Evolutionary conservation across 2,888 invertebrate species (phyloP), one percentile per base, ranked within the genome.

Genomic region (Polyommatus iphigenia): DNA sequence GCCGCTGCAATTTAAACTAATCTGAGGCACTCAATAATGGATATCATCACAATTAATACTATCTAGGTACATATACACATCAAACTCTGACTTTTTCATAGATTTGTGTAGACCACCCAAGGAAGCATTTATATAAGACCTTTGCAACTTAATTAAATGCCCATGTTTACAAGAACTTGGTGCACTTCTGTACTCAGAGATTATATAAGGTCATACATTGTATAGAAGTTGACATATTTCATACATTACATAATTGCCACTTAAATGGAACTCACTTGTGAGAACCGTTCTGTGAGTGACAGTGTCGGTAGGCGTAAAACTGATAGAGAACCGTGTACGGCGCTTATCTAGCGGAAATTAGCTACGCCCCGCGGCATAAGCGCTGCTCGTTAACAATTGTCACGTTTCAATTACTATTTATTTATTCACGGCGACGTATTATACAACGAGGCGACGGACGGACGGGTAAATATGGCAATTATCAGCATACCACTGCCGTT

Each of bases 321-420:
- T 50, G 75, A 75, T 75, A 54, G 29, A 73, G 46, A 24, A 41
- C 29, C 50, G 50, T 54, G 6, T 29, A 18, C 18, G 46, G 41
- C 46, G 46, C 73, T 75, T 54, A 75, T 75, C 75, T 75, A 75
- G 29, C 75, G 75, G 50, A 75, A 75, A 75, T 75, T 15, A 75
- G 75, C 75, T 75, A 50, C 75, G 75, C 29, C 75, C 75, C 73
- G 46, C 73, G 46, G 46, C 73, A 73, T 73, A 75, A 75, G 75
- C 50, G 75, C 50, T 54, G 7, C 54, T 75, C 46, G 75, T 54
- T 54, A 46, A 75, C 75, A 54, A 54, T 75, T 54, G 75, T 75
- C 75, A 75, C 75, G 75, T 75, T 75, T 75, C 50, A 75, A 46
- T 75, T 54, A 54, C 50, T 75, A 75, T 75, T 75, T 75, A 75